Base-by-base conservation (phyloP, 2,113 vertebrate genomes). In the Ahaetulla prasina region DNA sequence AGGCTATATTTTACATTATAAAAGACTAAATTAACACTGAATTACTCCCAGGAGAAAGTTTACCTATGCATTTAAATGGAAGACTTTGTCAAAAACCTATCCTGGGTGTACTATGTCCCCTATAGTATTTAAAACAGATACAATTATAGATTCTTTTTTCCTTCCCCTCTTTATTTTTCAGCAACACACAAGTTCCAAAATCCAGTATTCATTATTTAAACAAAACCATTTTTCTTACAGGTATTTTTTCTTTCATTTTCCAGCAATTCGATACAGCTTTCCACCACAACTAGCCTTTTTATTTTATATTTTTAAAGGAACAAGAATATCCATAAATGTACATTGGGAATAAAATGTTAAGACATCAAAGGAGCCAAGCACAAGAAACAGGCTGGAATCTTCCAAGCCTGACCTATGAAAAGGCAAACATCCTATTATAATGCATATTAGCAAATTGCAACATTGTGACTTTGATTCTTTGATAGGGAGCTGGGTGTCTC, bases 331-430 rank as follows among this genome's bases (percentile, higher is more conserved):
- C 94, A 94, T 95, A 96, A 97, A 96, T 93, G 96, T 92, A 53
- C 23, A 49, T 93, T 84, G 89, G 39, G 94, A 96, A 96, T 97
- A 96, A 97, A 97, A 96, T 94, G 96, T 95, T 91, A 95, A 96
- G 94, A 96, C 92, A 95, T 95, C 94, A 94, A 96, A 95, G 52
- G 94, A 96, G 93, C 92, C 95, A 95, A 95, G 91, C 2, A 68
- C 94, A 96, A 92, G 80, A 94, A 94, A 95, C 95, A 45, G 23
- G 47, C 94, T 90, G 94, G 91, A 88, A 92, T 86, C 89, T 93
- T 94, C 74, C 89, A 74, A 3, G 74, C 92, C 22, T 93, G 91
- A 93, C 93, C 94, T 80, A 1, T 25, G 90, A 97, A 97, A 96
- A 96, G 85, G 96, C 93, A 93, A 95, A 95, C 91, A 91, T 91